Base-by-base conservation (phyloP, 2,797 vertebrate species). In the Cichlasoma orientale region DNA sequence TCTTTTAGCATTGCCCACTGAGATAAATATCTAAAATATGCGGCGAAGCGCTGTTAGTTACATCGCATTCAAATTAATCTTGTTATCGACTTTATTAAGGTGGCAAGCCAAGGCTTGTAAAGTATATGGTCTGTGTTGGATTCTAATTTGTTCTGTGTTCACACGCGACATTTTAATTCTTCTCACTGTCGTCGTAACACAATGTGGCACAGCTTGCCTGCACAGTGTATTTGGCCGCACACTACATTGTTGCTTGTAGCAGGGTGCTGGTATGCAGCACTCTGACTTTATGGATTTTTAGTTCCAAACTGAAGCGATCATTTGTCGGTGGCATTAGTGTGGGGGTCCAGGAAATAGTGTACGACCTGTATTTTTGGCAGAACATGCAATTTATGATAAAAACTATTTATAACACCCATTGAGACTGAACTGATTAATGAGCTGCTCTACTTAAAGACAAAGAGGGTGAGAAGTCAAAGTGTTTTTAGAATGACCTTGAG, bases 351-450 rank as follows among this genome's bases (percentile, higher is more conserved):
- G 13, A 83, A 66, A 82, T 66, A 56, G 56, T 70, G 76, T 85
- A 72, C 14, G 77, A 84, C 82, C 82, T 84, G 81, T 80, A 78
- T 88, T 91, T 36, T 81, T 85, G 25, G 31, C 47, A 77, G 75
- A 82, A 79, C 77, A 83, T 83, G 84, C 86, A 83, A 86, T 90
- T 89, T 82, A 88, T 88, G 63, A 57, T 91, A 81, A 88, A 88
- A 82, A 54, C 86, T 90, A 91, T 87, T 90, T 93, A 79, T 89
- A 89, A 82, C 72, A 86, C 77, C 82, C 78, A 89, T 88, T 79
- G 84, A 92, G 84, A 90, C 87, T 79, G 75, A 91, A 87, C 80
- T 86, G 89, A 93, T 91, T 90, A 92, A 93, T 91, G 88, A 84
- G 83, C 58, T 84, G 87, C 81, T 90, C 84, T 76, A 90, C 80